phyloP scores from a whole-genome alignment of 1,140 invertebrate species.

The Globodera rostochiensis region DNA sequence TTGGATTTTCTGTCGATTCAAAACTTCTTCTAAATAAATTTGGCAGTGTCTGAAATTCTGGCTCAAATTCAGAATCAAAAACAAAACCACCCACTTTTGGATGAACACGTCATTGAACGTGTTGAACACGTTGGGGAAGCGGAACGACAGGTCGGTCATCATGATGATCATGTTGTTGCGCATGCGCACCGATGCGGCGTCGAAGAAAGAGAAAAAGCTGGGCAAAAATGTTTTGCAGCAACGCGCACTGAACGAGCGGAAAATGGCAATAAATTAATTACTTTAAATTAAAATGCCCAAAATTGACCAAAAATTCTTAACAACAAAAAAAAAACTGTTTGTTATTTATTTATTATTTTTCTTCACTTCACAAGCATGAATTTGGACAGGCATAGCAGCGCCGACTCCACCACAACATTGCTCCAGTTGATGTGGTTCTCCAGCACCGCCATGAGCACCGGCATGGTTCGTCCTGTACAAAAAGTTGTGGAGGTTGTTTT shows the following conservation, averaged over 20 bases:
- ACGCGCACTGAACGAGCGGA: conserved; percentile 29
- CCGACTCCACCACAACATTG: conserved; percentile 29
- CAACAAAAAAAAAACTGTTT: no score
- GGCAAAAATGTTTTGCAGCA: conserved; percentile 40
- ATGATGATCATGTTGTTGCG: conserved; percentile 44
- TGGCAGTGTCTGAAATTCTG: no score
- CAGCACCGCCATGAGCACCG: conserved; percentile 29
- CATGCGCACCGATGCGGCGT: conserved; percentile 37
- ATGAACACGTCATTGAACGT: conserved; percentile 42
- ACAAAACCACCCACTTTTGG: conserved; percentile 26
- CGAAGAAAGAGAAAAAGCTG: conserved; percentile 31
- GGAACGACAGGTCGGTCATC: conserved; percentile 41
- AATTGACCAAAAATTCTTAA: neutral
- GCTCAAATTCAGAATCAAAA: no score
- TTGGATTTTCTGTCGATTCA: no score
- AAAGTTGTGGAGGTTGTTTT: neutral
- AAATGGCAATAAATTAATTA: neutral
- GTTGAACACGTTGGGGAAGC: conserved; percentile 40
- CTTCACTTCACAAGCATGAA: conserved; percentile 39
- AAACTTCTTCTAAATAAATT: no score
- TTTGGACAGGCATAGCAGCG: conserved; percentile 30
- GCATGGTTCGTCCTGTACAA: conserved; percentile 25
- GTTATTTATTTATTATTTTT: no score
- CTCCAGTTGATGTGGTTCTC: conserved; percentile 28
- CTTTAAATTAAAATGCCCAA: neutral